These are phyloP conservation scores for Coptodon rendalli DNA, from an alignment of 2,113 vertebrate species.

Conservation along the genomic window DNA sequence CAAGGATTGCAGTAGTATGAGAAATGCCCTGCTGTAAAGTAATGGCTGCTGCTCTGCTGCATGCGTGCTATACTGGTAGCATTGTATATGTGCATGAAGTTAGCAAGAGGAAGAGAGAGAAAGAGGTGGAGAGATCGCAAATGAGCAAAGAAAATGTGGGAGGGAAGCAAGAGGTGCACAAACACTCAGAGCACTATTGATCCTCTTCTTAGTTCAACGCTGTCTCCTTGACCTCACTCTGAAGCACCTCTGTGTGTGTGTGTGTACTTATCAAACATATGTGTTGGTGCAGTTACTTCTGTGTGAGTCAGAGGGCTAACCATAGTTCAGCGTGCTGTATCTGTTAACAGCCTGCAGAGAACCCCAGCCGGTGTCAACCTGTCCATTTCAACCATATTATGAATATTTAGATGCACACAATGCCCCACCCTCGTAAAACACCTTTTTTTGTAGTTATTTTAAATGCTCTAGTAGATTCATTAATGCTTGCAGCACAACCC, in stretches of 20 bases:
- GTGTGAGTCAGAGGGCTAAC: constrained; percentile 11
- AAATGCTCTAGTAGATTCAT: neutral
- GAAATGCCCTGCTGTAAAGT: neutral
- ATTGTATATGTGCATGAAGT: neutral
- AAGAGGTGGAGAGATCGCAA: neutral
- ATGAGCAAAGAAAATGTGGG: constrained; percentile 27
- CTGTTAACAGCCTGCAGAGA: constrained; percentile 44
- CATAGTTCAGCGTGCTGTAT: neutral
- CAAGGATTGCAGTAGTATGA: neutral
- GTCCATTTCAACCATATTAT: constrained; percentile 40
- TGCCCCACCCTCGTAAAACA: neutral
- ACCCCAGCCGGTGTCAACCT: constrained; percentile 46
- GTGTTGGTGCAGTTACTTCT: neutral
- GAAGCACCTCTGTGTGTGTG: constrained; percentile 3
- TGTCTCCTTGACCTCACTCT: constrained; percentile 53
- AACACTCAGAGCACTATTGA: constrained; percentile 57
- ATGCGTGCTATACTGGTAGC: neutral
- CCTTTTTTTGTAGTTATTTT: neutral
- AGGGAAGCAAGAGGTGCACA: constrained; percentile 29
- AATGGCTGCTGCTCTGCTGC: neutral
- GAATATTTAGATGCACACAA: constrained; percentile 48
- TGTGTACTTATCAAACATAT: neutral
- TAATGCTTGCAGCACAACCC: neutral
- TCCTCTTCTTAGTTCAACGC: constrained; percentile 51
- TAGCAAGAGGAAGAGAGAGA: neutral